Evolutionary conservation across 1,140 invertebrate genomes (phyloP), one percentile per base, ranked within the genome.

Genomic region (Leptopilina boulardi): DNA sequence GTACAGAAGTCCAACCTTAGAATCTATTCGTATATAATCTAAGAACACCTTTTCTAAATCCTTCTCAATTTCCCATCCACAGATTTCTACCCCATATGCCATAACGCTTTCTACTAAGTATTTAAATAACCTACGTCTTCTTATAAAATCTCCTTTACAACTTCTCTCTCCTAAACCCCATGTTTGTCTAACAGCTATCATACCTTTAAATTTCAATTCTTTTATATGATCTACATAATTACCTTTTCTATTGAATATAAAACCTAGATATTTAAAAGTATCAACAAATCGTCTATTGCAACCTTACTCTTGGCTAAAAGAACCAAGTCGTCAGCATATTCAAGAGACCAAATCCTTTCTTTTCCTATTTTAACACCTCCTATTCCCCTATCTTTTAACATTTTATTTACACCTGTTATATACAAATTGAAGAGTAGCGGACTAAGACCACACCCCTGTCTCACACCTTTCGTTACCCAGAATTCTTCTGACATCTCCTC

Each of bases 151-250:
- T n/a, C 71, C 75, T 71, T 70, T 79, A 56, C 73, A 81, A 9
- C 13, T 71, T 42, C 76, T 82, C 73, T 80, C 72, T 26, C 78
- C 81, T 51, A 82, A 59, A 13, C 80, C 70, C 81, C 70, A 76
- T 38, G 26, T 56, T 30, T 38, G 38, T 15, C 23, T 70, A 30
- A 42, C 54, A 34, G 74, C 77, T 21, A 26, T 23, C 21, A 56
- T 77, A 8, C 70, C 74, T 75, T 77, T 80, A 0, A 3, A 41
- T 42, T 11, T 75, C 8, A 77, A 30, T 21, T 80, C 70, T 21
- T 71, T 72, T 6, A 66, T 81, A 8, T 76, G 71, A 9, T 30
- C 42, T 71, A 44, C 54, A 51, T 76, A 47, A 26, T 51, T 73
- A 0, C 30, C 75, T 9, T 72, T 73, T 26, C n/a, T 73, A 30